Conservation (phyloP, 2,797 vertebrate genomes). For the Cuculus canorus region DNA sequence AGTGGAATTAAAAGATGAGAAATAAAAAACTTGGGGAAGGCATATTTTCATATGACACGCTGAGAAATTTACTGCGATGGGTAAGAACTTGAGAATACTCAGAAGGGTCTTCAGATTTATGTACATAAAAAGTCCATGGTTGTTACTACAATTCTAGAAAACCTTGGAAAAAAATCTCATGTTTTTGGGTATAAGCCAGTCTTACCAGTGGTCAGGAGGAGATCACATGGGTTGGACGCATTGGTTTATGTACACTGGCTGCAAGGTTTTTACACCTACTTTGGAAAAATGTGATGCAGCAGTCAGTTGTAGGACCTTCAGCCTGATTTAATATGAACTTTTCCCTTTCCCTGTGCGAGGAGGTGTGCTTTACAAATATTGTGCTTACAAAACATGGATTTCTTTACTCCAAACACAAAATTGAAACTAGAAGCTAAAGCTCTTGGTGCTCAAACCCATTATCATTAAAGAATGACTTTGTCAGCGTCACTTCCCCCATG, state of each 20-base stretch:
- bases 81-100: background rate
- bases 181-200: background rate
- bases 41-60: background rate
- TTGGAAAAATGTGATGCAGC: background rate
- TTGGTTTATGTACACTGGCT: background rate
- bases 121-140: accelerated
- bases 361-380: background rate
- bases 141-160: background rate
- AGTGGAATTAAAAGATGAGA: background rate
- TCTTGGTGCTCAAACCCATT: background rate
- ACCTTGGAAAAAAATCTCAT: background rate
- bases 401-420: background rate
- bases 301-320: background rate
- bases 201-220: background rate
- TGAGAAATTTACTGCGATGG: background rate
- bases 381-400: background rate
- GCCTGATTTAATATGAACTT: background rate
- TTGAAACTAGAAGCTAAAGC: background rate
- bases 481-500: background rate
- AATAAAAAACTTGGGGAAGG: background rate
- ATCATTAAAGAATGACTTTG: background rate
- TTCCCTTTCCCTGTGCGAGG: background rate
- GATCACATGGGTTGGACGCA: background rate
- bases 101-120: background rate
- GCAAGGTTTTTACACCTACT: background rate